Evolutionary conservation across 1,140 invertebrate genomes (phyloP).

Genomic region (Lepidurus packardi): DNA sequence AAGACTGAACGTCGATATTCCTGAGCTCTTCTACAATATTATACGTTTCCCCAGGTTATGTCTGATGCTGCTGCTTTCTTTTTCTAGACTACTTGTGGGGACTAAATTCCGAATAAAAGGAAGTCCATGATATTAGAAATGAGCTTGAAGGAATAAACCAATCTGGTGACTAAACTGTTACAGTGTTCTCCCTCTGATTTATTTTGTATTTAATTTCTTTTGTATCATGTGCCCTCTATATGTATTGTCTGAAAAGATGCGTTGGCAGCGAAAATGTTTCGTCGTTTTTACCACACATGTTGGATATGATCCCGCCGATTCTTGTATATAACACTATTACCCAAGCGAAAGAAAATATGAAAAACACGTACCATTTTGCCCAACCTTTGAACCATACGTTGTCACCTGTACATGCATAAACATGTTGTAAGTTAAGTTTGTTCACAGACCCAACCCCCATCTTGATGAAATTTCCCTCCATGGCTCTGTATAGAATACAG

Average conservation of each 20-base stretch:
- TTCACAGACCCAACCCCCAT: not conserved
- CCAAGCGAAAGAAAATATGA: not conserved
- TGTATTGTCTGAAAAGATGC: not conserved
- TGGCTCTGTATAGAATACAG: slow-evolving; percentile 19
- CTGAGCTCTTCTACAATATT: too few species aligned
- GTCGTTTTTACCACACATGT: not conserved
- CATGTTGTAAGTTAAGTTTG: not conserved
- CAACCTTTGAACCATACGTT: too few species aligned
- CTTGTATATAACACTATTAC: not conserved
- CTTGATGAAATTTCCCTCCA: not conserved
- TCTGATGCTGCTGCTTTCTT: too few species aligned
- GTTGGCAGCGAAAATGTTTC: not conserved
- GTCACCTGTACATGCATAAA: not conserved
- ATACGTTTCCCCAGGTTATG: too few species aligned
- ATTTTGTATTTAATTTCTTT: not conserved
- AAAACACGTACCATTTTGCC: too few species aligned
- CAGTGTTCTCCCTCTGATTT: not conserved
- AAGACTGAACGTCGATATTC: too few species aligned
- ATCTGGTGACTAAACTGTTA: not conserved
- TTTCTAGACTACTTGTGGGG: too few species aligned
- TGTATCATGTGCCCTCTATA: not conserved
- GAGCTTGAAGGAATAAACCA: not conserved
- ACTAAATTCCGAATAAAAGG: too few species aligned
- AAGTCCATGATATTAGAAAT: not conserved
- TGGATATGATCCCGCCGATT: slow-evolving; percentile 16